Conservation (phyloP, 1,140 invertebrate species). For the Drosophila melanogaster region Release_6_plus_ISO1_MT NT_033779.5:14665001-14665500, state of each 20-base stretch:
- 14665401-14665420: no score
- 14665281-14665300: slow-evolving; percentile 61
- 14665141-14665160: not conserved
- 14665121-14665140: not conserved
- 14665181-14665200: not conserved
- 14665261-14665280: slow-evolving; percentile 60
- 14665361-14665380: slow-evolving; percentile 51
- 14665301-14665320: slow-evolving; percentile 53
- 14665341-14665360: slow-evolving; percentile 42
- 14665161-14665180: not conserved
- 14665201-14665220: not conserved
- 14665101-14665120: not conserved
- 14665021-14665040: no score
- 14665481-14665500: slow-evolving; percentile 68
- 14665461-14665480: slow-evolving; percentile 67
- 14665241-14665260: slow-evolving; percentile 49
- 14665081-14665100: no score
- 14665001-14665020: no score
- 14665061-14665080: no score
- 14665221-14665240: slow-evolving; percentile 41
- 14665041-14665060: no score
- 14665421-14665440: not conserved
- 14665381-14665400: slow-evolving; percentile 6
- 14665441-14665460: slow-evolving; percentile 13
- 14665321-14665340: slow-evolving; percentile 18